Evolutionary conservation across 2,113 vertebrate species (phyloP).

Genomic region (Colinus virginianus): DNA sequence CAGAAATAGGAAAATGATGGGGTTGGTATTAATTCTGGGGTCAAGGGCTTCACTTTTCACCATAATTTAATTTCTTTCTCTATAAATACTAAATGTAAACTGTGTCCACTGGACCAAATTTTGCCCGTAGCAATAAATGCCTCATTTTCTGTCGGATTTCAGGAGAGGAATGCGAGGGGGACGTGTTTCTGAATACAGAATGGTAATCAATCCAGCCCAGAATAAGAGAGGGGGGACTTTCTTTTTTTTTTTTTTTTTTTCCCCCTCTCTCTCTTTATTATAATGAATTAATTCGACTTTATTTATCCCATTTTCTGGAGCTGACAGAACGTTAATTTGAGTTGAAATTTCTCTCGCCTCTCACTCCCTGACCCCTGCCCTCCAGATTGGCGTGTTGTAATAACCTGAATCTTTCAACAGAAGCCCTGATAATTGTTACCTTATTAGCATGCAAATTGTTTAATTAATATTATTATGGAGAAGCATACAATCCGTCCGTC

Average conservation of each 20-base stretch:
- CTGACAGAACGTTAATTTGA: constrained; percentile 99
- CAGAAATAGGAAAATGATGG: constrained; percentile 65
- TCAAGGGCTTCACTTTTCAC: constrained; percentile 85
- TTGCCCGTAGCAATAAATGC: constrained; percentile 88
- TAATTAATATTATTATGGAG: constrained; percentile 99
- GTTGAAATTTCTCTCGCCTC: constrained; percentile 97
- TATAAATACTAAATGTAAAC: constrained; percentile 97
- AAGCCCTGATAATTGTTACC: constrained; percentile 99
- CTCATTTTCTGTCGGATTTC: constrained; percentile 88
- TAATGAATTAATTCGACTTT: constrained; percentile 99
- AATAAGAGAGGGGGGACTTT: constrained; percentile 80
- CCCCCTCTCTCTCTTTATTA: constrained; percentile 86
- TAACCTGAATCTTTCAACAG: constrained; percentile 99
- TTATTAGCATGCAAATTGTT: constrained; percentile 99
- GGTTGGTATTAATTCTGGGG: constrained; percentile 82
- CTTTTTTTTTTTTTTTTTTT: constrained; percentile 48
- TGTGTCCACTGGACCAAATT: constrained; percentile 88
- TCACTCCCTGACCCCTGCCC: constrained; percentile 98
- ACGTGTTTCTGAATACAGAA: constrained; percentile 97
- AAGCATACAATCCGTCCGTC: constrained; percentile 99
- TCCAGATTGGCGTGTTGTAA: constrained; percentile 99
- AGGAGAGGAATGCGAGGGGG: constrained; percentile 86
- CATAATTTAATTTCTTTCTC: constrained; percentile 88
- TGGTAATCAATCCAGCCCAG: constrained; percentile 90
- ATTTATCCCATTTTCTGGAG: constrained; percentile 99